These are phyloP conservation scores for Arenicola marina DNA, from an alignment of 2,888 invertebrate genomes.

Conservation along the genomic window DNA sequence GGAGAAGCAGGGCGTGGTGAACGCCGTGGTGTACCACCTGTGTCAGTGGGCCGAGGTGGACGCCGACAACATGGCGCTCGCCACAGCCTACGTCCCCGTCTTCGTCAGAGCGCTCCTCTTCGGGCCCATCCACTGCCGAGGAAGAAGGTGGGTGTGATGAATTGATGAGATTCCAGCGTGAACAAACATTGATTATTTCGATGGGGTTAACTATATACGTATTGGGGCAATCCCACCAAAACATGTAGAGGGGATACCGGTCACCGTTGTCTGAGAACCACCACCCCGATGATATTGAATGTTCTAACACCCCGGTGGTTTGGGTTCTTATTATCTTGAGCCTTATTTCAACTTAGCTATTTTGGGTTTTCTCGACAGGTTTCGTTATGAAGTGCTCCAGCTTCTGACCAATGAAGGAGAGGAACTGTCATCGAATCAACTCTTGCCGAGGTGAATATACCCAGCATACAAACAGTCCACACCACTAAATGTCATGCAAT, in stretches of 20 bases:
- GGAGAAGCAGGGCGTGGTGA: neutral
- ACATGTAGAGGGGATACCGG: too few species aligned
- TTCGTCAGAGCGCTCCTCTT: neutral
- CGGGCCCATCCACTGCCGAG: neutral
- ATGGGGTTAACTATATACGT: too few species aligned
- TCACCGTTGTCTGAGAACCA: too few species aligned
- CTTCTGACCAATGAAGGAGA: neutral
- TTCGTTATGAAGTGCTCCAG: conserved; percentile 1
- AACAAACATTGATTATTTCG: too few species aligned
- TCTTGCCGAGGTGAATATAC: neutral
- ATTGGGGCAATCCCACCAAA: too few species aligned
- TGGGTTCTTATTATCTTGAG: too few species aligned
- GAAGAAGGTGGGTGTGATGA: neutral
- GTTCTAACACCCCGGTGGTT: too few species aligned
- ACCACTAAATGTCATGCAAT: too few species aligned
- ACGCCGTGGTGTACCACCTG: neutral
- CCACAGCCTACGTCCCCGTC: neutral
- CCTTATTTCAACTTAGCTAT: neutral
- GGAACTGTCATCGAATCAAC: neutral
- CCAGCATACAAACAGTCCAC: too few species aligned
- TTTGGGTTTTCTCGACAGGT: neutral
- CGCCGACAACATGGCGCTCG: neutral
- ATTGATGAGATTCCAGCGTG: too few species aligned
- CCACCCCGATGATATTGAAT: too few species aligned
- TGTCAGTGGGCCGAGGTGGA: neutral